Evolutionary conservation across 2,888 invertebrate species (phyloP), one percentile per base, ranked within the genome.

Genomic region (Eupithecia inturbata): DNA sequence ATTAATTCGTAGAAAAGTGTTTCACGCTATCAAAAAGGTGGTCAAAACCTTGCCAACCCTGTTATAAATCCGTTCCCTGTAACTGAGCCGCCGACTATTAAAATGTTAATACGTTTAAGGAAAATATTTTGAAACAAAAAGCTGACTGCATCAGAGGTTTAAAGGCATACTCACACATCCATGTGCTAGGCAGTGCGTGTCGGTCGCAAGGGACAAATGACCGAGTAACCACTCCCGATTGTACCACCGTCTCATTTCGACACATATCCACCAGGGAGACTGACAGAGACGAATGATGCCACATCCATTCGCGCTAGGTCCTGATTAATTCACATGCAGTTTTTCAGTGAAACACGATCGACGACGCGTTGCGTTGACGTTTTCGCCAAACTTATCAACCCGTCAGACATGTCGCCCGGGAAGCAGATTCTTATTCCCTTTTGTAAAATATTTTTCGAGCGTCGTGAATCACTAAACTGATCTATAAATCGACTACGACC

Each of bases 241-340:
- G 87, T 84, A 83, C 82, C 63, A 80, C 86, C 85, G 83, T 91
- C 90, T 85, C 87, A 84, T 85, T 90, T 86, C 81, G 83, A 85
- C 88, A 81, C 84, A 81, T 83, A 84, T 80, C 80, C 81, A 81
- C 81, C 82, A 80, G 72, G 82, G 78, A 80, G 87, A 82, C 85
- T 87, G 91, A 92, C 89, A 89, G 89, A 92, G 92, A 93, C 84
- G 85, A 87, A 91, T 89, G 85, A 85, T 78, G 77, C 83, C 82
- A 84, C 87, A 87, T 87, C 88, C 89, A 91, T 89, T 89, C 89
- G 88, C 89, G 86, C 87, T 88, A 88, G 88, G 84, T 87, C 83
- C 87, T 92, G 90, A 91, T 93, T 92, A 92, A 92, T 92, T 92
- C 92, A 91, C 88, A n/a, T n/a, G n/a, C n/a, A 89, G 90, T 91